Base-by-base conservation (phyloP, 2,888 invertebrate genomes). In the Heliconius erato region DNA sequence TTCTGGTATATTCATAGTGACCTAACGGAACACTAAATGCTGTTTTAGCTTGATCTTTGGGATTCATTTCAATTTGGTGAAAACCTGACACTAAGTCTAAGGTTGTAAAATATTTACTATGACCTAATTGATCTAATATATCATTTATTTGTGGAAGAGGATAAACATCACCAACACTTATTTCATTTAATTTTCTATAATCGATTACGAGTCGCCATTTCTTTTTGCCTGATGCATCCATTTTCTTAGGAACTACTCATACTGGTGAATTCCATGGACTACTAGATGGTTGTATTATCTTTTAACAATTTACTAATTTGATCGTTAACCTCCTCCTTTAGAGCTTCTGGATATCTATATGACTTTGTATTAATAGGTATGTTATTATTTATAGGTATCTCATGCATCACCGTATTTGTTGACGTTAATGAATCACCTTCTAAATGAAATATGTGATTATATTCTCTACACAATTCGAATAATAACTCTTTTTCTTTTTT, bases 401-500 rank as follows among this genome's bases (percentile, higher is more conserved):
- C 74, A 76, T 87, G 86, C 26, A 79, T 67, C 0, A 85, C 74
- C 23, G 81, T 79, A 78, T 83, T 49, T 3, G 85, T 86, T 82
- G 35, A 35, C 35, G 35, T 35, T 35, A 35, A 35, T 35, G 35
- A 35, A 35, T 35, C 35, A 6, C 35, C 82, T 79, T 84, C 82
- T 77, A 86, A 79, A 79, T 85, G 79, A 79, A 87, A 87, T 40
- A 85, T 85, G 65, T 87, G 81, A 78, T 85, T 85, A 81, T 84
- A 87, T 54, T 85, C 28, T 69, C 79, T 80, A 79, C 85, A 87
- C 32, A 86, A 40, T 16, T 83, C 77, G 12, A 82, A 26, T 71
- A 86, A 74, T 32, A 83, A 81, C 28, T 85, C 80, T 65, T 80
- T 81, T 86, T 28, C 84, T 84, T 87, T 85, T 5, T 32, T 59